phyloP scores from a whole-genome alignment of 2,888 invertebrate species.

The Brachyptera risi region DNA sequence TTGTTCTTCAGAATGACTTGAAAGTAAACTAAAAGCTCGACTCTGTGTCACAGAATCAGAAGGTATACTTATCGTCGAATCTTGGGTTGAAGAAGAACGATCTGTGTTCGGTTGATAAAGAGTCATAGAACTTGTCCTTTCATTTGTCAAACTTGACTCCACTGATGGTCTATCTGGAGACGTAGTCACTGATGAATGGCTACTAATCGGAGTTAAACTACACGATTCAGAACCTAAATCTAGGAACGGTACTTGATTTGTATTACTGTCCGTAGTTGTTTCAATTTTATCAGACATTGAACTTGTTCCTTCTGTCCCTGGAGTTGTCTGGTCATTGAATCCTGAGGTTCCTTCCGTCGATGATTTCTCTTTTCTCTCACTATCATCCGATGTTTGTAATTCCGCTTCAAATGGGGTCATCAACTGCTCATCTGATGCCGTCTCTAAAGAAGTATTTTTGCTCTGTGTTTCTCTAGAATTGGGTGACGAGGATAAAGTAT shows the following conservation, averaged over 20 bases:
- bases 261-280: background rate
- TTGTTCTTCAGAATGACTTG: no score
- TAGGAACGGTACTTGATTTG: background rate
- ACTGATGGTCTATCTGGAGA: background rate
- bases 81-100: conserved; percentile 36
- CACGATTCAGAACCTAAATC: conserved; percentile 24
- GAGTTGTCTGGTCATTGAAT: background rate
- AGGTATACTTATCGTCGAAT: conserved; percentile 36
- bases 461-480: no score
- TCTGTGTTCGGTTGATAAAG: conserved; percentile 36
- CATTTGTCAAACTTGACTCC: conserved; percentile 17
- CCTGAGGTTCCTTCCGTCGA: background rate
- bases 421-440: background rate
- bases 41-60: conserved; percentile 30
- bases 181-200: no score
- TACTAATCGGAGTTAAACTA: conserved; percentile 23
- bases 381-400: background rate
- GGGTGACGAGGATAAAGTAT: no score
- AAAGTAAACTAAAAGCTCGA: background rate
- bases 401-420: background rate
- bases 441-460: no score
- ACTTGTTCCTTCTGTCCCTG: background rate
- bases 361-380: background rate
- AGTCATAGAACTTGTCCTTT: conserved; percentile 30
- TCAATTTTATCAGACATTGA: background rate